These are phyloP conservation scores for Mythimna albipuncta DNA, from an alignment of 2,888 invertebrate species.

Conservation along the genomic window DNA sequence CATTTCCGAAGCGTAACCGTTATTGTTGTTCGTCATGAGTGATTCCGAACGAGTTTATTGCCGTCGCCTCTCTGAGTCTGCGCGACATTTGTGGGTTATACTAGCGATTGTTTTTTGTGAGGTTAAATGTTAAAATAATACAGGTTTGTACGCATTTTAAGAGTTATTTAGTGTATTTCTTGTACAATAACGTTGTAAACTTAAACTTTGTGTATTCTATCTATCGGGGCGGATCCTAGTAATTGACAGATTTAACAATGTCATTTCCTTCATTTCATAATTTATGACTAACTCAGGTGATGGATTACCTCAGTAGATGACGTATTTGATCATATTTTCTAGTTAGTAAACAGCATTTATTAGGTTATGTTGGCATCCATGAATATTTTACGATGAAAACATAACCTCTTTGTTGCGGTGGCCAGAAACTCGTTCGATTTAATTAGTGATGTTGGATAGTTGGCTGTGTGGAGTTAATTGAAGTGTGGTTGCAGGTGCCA, in stretches of 20 bases:
- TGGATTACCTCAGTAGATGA: conserved; percentile 11
- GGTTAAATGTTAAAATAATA: conserved; percentile 12
- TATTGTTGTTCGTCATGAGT: conserved; percentile 58
- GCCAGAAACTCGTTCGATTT: conserved; percentile 44
- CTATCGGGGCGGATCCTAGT: conserved; percentile 35
- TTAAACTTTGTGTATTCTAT: neutral
- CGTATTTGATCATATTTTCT: conserved; percentile 9
- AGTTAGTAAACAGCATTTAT: conserved; percentile 3
- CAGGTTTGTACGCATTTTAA: conserved; percentile 37
- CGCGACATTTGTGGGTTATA: conserved; percentile 37
- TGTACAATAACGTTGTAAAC: neutral
- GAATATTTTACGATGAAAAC: conserved; percentile 46
- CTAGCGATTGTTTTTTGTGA: conserved; percentile 12
- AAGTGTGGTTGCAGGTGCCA: conserved; percentile 83
- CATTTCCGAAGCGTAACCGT: conserved; percentile 66
- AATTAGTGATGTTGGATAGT: neutral
- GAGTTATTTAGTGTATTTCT: neutral
- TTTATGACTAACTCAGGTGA: neutral
- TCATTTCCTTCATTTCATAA: conserved; percentile 20
- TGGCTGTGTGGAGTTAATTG: conserved; percentile 6
- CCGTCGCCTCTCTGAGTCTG: conserved; percentile 44
- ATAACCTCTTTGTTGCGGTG: conserved; percentile 37
- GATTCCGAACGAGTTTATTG: conserved; percentile 52
- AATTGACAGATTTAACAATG: conserved; percentile 35
- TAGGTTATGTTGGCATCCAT: conserved; percentile 35